phyloP scores from a whole-genome alignment of 64 coral and sea anemone species.

The Astreopora myriophthalma region DNA sequence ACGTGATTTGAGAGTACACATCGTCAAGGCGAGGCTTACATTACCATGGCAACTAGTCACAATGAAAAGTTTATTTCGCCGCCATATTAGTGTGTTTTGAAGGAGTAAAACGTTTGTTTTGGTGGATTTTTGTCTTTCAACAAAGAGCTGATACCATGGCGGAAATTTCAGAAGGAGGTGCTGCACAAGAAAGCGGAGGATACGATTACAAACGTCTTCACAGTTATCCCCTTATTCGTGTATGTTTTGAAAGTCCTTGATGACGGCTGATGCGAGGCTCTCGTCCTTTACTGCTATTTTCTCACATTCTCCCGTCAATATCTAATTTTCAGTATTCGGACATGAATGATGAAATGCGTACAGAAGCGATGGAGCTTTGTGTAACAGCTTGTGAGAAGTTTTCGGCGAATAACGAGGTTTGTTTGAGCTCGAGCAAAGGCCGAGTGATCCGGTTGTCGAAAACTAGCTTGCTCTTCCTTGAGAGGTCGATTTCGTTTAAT shows the following conservation, averaged over 20 bases:
- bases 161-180: conserved; percentile 72
- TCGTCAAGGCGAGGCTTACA: conserved; percentile 34
- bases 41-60: conserved; percentile 63
- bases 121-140: not conserved
- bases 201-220: conserved; percentile 99
- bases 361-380: conserved; percentile 99
- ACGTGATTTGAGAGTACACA: not conserved
- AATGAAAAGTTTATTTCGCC: not conserved
- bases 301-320: not conserved
- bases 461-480: no score
- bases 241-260: conserved; percentile 39
- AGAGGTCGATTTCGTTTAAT: no score
- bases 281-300: no score
- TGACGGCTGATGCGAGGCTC: not conserved
- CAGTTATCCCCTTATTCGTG: conserved; percentile 94
- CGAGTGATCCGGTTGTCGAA: no score
- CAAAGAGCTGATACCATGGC: conserved; percentile 11
- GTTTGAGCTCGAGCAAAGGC: not conserved
- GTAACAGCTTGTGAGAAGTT: conserved; percentile 99
- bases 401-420: conserved; percentile 95
- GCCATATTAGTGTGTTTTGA: conserved; percentile 53
- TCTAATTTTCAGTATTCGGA: conserved; percentile 83
- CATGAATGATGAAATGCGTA: conserved; percentile 99
- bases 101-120: not conserved
- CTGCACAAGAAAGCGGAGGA: conserved; percentile 78